A percentile compares a stretch with the other conserved stretches of the same genome.
Evolutionary conservation across 2,797 vertebrate species (phyloP).

Genomic region (Centropyge bicolor): DNA sequence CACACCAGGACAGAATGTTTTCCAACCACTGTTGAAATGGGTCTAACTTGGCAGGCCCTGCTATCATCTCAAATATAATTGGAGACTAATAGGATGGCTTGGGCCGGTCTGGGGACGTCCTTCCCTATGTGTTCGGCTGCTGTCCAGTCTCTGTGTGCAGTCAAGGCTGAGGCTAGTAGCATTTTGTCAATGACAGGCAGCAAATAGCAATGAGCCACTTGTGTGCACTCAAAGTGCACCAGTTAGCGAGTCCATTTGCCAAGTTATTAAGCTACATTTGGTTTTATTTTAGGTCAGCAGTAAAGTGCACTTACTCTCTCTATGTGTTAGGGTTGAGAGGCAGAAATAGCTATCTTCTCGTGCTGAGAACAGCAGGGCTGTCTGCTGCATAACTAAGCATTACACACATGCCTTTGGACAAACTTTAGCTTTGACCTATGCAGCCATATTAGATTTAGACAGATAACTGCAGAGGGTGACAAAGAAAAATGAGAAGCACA

Average conservation of each 20-base stretch:
- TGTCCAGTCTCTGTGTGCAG: constrained; percentile 72
- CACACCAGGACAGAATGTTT: constrained; percentile 55
- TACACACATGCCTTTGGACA: constrained; percentile 47
- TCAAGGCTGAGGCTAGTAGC: constrained; percentile 62
- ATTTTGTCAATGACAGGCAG: constrained; percentile 79
- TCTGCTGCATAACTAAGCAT: constrained; percentile 64
- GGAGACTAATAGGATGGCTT: constrained; percentile 80
- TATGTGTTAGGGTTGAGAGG: constrained; percentile 75
- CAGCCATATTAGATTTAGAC: constrained; percentile 32
- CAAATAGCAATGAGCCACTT: constrained; percentile 78
- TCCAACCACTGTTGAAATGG: constrained; percentile 63
- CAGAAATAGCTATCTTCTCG: constrained; percentile 71
- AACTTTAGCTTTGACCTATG: constrained; percentile 46
- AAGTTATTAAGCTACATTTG: constrained; percentile 84
- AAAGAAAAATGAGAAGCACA: constrained; percentile 13
- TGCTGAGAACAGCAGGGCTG: constrained; percentile 68
- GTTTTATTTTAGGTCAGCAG: constrained; percentile 84
- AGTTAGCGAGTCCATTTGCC: constrained; percentile 82
- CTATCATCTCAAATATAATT: constrained; percentile 83
- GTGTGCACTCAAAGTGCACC: constrained; percentile 78
- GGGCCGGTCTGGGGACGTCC: constrained; percentile 68
- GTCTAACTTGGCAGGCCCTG: constrained; percentile 74
- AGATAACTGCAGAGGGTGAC: constrained; percentile 23
- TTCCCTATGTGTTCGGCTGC: constrained; percentile 70
- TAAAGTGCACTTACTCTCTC: constrained; percentile 80